phyloP scores from a whole-genome alignment of 1,140 invertebrate species.

The Drosophila sp. region DNA sequence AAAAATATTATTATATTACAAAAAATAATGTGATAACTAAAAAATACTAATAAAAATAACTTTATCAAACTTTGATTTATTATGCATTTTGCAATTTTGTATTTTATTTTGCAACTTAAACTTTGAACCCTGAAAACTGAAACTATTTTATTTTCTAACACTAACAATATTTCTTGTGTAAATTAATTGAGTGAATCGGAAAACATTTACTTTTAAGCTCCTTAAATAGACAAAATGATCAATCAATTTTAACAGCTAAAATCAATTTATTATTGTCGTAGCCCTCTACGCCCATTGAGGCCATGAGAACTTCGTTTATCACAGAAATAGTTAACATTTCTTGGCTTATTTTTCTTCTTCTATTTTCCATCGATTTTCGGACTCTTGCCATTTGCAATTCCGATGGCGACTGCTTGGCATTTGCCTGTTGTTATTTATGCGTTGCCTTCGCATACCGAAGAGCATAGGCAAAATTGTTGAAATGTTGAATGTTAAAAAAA shows the following conservation, averaged over 20 bases:
- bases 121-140: no score
- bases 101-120: no score
- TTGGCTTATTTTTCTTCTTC: slow-evolving; percentile 12
- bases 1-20: no score
- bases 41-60: no score
- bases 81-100: no score
- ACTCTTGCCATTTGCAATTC: slow-evolving; percentile 49
- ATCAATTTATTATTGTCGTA: neutral
- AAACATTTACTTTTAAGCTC: no score
- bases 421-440: slow-evolving; percentile 71
- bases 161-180: no score
- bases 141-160: no score
- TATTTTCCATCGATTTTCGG: slow-evolving; percentile 32
- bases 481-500: neutral
- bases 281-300: neutral
- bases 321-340: neutral
- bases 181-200: no score
- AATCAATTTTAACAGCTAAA: neutral
- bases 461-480: neutral
- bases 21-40: no score
- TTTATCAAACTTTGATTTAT: no score
- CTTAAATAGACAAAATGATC: no score
- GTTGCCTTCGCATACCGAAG: slow-evolving; percentile 27
- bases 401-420: slow-evolving; percentile 32
- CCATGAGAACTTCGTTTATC: neutral